Conservation (phyloP, 2,888 invertebrate species). For the Coecobrya sp. region DNA sequence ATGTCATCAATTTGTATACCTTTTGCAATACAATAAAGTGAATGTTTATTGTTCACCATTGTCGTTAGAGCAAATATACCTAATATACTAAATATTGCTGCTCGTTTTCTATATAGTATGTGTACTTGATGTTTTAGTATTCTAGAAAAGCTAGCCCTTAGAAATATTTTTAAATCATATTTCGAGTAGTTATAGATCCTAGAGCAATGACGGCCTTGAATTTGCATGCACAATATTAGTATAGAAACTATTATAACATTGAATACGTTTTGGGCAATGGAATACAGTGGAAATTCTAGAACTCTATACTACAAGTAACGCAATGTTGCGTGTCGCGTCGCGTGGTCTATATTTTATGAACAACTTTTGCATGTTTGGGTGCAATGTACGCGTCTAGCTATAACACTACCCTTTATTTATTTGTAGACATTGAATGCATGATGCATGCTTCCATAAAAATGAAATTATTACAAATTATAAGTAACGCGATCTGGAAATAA, state of each 20-base stretch:
- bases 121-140: too few relatives aligned
- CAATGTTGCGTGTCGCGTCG: slow-evolving; percentile 39
- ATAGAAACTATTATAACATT: too few relatives aligned
- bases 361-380: slow-evolving; percentile 4
- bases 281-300: background rate
- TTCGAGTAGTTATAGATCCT: background rate
- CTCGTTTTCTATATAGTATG: too few relatives aligned
- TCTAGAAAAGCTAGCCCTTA: too few relatives aligned
- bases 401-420: background rate
- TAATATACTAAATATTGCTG: too few relatives aligned
- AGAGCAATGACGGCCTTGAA: background rate
- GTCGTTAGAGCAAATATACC: too few relatives aligned
- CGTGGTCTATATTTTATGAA: background rate
- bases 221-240: background rate
- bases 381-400: background rate
- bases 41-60: too few relatives aligned
- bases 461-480: background rate
- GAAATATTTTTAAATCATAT: too few relatives aligned
- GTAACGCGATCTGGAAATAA: background rate
- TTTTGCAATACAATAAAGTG: background rate
- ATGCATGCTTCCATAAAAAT: background rate
- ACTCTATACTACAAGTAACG: background rate
- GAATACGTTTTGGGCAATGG: background rate
- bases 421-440: background rate
- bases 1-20: background rate